These are phyloP conservation scores for Kradibia gibbosae DNA, from an alignment of 1,140 invertebrate genomes.

Conservation along the genomic window DNA sequence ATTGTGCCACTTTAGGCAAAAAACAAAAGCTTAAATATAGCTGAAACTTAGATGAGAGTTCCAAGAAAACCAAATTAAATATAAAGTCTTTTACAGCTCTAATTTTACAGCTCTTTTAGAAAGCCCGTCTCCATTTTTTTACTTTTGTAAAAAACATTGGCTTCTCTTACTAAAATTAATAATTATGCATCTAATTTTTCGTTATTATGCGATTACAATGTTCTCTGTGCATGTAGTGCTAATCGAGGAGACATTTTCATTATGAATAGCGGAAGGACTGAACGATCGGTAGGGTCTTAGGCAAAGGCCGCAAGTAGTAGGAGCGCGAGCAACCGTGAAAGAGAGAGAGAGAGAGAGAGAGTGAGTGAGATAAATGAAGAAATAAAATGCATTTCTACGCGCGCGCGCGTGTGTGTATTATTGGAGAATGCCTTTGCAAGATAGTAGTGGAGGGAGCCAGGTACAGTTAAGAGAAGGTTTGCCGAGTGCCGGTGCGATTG, in stretches of 20 bases:
- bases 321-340: not conserved
- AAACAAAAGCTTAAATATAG: too few relatives aligned
- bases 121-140: too few relatives aligned
- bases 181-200: too few relatives aligned
- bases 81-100: too few relatives aligned
- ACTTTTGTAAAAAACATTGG: too few relatives aligned
- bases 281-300: not conserved
- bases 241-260: not conserved
- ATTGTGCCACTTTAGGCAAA: too few relatives aligned
- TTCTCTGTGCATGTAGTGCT: not conserved
- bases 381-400: not conserved
- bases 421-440: not conserved
- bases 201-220: too few relatives aligned
- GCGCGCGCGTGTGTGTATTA: not conserved
- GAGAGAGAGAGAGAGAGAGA: conserved; percentile 21
- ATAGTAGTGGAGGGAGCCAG: conserved; percentile 48
- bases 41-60: too few relatives aligned
- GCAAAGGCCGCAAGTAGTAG: not conserved
- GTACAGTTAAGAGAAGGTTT: conserved; percentile 61
- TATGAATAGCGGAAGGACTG: conserved; percentile 28
- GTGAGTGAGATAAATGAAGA: not conserved
- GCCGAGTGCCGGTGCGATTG: conserved; percentile 26
- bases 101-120: too few relatives aligned
- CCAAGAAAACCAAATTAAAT: too few relatives aligned
- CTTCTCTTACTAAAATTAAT: too few relatives aligned